Base-by-base conservation (phyloP, 64 coral and sea anemone species). In the Orbicella faveolata region DNA sequence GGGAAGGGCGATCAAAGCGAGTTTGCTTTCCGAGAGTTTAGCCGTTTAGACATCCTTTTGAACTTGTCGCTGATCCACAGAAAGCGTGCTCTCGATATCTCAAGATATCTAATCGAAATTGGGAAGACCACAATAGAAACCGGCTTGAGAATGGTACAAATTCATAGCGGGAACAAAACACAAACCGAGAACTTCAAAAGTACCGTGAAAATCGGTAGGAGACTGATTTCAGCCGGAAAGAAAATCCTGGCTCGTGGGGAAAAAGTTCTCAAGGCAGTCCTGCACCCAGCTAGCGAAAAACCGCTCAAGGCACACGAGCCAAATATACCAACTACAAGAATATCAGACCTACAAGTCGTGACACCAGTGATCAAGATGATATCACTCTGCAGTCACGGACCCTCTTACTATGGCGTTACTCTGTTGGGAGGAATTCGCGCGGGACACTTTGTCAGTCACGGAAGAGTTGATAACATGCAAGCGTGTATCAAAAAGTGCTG, bases 401-500 rank as follows among this genome's bases (percentile, higher is more conserved):
- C 92, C 1, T 83, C 84, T 73, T 88, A 96, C 77, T 59, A 88
- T 74, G 91, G 88, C 66, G 79, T 93, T 39, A 96, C 95, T 8
- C 88, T 96, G 73, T 80, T 92, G 11, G 95, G 95, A 13, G 95
- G 95, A 17, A 54, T 96, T 53, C 88, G 73, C 26, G 75, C 95
- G 23, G 95, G 95, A 77, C 93, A 93, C 36, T 96, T 96, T 84
- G 83, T 82, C 39, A 52, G 72, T 15, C 91, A 96, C 52, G 95
- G 95, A 6, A 90, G 90, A 41, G 88, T 96, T 1, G 83, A 93
- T 72, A 93, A 80, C 18, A 93, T 96, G 79, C 88, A 93, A 48
- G 84, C 83, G 14, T 96, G 95, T n/a, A 90, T 96, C 2, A 96
- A 96, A 39, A 92, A 74, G 74, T 96, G 95, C 52, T 96, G 95